Evolutionary conservation across 2,888 invertebrate species (phyloP).

Genomic region (Tachina lurida): DNA sequence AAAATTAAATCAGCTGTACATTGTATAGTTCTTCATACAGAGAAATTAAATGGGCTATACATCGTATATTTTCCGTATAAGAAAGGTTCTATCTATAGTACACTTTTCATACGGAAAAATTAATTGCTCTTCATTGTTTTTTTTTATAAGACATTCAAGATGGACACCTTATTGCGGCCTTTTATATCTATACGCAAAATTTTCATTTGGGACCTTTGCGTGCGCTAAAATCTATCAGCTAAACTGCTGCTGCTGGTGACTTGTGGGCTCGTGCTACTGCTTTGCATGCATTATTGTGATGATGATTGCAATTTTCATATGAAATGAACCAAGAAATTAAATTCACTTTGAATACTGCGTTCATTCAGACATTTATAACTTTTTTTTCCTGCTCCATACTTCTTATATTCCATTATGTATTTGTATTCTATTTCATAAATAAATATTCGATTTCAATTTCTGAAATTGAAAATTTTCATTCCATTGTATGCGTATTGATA

Average conservation of each 20-base stretch:
- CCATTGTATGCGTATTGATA: conserved; percentile 37
- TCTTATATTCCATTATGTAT: conserved; percentile 30
- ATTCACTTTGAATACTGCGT: conserved; percentile 64
- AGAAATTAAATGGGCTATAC: too few relatives aligned
- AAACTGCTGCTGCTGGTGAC: conserved; percentile 37
- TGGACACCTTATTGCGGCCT: too few relatives aligned
- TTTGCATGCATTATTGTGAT: conserved; percentile 50
- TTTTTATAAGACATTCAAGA: too few relatives aligned
- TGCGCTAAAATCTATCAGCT: conserved; percentile 21
- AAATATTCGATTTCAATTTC: conserved; percentile 65
- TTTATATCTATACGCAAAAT: conserved; percentile 14
- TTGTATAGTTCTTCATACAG: too few relatives aligned
- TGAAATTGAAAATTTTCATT: conserved; percentile 45
- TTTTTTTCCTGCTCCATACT: neutral
- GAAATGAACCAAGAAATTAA: conserved; percentile 74
- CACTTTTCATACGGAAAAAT: too few relatives aligned
- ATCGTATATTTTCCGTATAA: too few relatives aligned
- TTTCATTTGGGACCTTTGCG: conserved; percentile 46
- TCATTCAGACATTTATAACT: neutral
- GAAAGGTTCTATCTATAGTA: too few relatives aligned
- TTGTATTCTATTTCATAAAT: conserved; percentile 59
- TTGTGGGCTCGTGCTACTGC: conserved; percentile 13
- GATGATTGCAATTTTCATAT: conserved; percentile 73
- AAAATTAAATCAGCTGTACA: too few relatives aligned
- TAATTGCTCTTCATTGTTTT: too few relatives aligned